Evolutionary conservation across 92 coral and sea anemone genomes (phyloP).

Genomic region (Desmophyllum pertusum): DNA sequence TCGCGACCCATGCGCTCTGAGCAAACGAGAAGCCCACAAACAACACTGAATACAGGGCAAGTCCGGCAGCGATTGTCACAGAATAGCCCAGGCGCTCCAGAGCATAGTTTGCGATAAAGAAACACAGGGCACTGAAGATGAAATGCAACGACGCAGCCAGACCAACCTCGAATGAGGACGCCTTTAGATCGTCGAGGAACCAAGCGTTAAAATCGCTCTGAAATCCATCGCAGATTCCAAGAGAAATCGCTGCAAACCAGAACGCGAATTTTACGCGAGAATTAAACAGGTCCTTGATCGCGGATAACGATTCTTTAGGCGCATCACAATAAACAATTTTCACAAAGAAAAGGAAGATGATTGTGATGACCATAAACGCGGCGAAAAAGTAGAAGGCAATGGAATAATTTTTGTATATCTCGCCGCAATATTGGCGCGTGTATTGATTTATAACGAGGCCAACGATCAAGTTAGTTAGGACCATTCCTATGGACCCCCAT

Average conservation of each 20-base stretch:
- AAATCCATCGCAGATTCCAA: conserved; percentile 47
- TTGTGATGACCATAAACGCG: conserved; percentile 11
- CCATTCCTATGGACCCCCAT: conserved; percentile 42
- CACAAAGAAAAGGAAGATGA: neutral
- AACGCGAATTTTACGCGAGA: conserved; percentile 30
- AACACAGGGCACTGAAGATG: conserved; percentile 6
- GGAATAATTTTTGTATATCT: conserved; percentile 11
- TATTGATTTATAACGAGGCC: conserved; percentile 21
- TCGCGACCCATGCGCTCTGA: conserved; percentile 34
- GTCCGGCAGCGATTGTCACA: conserved; percentile 20
- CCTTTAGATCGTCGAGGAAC: conserved; percentile 39
- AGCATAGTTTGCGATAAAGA: conserved; percentile 9
- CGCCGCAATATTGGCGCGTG: conserved; percentile 16
- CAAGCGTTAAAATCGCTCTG: conserved; percentile 35
- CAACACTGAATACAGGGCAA: neutral
- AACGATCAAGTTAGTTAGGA: neutral
- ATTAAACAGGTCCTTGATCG: conserved; percentile 14
- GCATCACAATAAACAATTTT: conserved; percentile 26
- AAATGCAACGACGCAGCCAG: conserved; percentile 30
- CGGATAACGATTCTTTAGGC: neutral
- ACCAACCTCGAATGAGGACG: conserved; percentile 28
- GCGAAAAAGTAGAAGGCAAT: conserved; percentile 39
- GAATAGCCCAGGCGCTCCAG: conserved; percentile 17
- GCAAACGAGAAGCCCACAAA: conserved; percentile 23
- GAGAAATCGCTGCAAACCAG: conserved; percentile 31